Conservation (phyloP, 2,888 invertebrate species). For the Pachliopta kotzebuea region DNA sequence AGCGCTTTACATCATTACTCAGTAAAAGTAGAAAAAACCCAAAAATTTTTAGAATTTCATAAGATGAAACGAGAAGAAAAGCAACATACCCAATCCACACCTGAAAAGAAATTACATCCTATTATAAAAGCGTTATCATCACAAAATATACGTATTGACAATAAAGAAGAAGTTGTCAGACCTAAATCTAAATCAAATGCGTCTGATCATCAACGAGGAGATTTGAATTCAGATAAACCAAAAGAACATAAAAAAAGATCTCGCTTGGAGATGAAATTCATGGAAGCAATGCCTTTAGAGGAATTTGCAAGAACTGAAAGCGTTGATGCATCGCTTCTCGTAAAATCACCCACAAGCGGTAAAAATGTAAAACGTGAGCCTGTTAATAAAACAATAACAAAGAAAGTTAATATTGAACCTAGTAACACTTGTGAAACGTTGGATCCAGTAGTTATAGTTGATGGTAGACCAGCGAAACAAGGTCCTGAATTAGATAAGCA, state of each 20-base stretch:
- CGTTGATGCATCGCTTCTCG: constrained; percentile 57
- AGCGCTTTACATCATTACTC: constrained; percentile 59
- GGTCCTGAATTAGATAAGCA: constrained; percentile 67
- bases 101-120: constrained; percentile 45
- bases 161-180: constrained; percentile 33
- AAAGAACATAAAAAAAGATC: constrained; percentile 53
- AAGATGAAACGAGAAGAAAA: constrained; percentile 55
- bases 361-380: constrained; percentile 33
- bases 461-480: constrained; percentile 68
- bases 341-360: constrained; percentile 37
- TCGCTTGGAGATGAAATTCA: constrained; percentile 56
- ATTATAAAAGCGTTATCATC: constrained; percentile 46
- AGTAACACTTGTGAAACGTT: constrained; percentile 45
- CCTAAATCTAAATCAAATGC: constrained; percentile 37
- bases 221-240: constrained; percentile 39
- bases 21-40: constrained; percentile 72
- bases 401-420: constrained; percentile 35
- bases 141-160: constrained; percentile 39
- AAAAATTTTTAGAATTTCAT: constrained; percentile 69
- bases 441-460: constrained; percentile 61
- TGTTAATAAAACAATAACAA: constrained; percentile 36
- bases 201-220: constrained; percentile 59
- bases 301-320: constrained; percentile 65
- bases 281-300: constrained; percentile 69
- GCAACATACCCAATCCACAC: constrained; percentile 38